phyloP scores from a whole-genome alignment of 2,113 vertebrate genomes.

The Tetrao urogallus region DNA sequence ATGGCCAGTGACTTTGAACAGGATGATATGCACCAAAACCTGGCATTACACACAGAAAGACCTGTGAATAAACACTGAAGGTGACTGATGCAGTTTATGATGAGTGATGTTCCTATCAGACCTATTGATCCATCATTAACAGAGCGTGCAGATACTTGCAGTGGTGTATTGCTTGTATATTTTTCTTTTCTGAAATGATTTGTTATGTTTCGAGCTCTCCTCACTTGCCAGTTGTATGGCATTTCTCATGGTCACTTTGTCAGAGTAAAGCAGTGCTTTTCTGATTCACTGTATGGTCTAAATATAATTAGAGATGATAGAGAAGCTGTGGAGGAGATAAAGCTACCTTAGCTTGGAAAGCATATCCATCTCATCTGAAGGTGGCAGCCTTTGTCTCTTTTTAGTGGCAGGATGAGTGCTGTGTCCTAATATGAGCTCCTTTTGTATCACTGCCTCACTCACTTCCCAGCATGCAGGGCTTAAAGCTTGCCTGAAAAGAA shows the following conservation, averaged over 20 bases:
- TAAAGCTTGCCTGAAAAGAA: constrained; percentile 38
- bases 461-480: constrained; percentile 25
- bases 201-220: constrained; percentile 18
- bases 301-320: constrained; percentile 16
- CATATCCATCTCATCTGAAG: not conserved
- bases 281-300: not conserved
- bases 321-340: not conserved
- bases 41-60: not conserved
- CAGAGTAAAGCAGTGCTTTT: constrained; percentile 30
- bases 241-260: constrained; percentile 10
- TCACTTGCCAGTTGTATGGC: not conserved
- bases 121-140: constrained; percentile 10
- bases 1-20: not conserved
- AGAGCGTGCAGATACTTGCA: not conserved
- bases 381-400: not conserved
- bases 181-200: constrained; percentile 26
- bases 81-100: not conserved
- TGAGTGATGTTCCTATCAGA: constrained; percentile 2
- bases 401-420: constrained; percentile 9
- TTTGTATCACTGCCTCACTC: constrained; percentile 40
- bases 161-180: not conserved
- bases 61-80: not conserved
- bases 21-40: not conserved
- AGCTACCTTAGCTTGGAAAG: constrained; percentile 19
- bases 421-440: constrained; percentile 13